Percentiles rank a stretch among this genome's conserved stretches.
phyloP scores from a whole-genome alignment of 2,797 vertebrate species.

The Sebastes matsubarae region DNA sequence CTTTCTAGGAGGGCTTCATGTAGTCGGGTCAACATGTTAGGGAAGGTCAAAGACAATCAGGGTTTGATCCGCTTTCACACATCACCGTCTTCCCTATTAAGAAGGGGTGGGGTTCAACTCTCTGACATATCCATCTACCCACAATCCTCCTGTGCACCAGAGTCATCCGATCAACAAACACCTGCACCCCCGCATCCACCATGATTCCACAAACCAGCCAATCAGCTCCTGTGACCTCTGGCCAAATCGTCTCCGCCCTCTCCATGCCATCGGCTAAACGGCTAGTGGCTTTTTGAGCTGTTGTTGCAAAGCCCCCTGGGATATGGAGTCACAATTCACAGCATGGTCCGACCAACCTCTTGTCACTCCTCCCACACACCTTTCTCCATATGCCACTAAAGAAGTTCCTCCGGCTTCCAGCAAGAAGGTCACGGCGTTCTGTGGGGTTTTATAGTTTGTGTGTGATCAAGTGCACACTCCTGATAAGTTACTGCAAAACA shows the following conservation, averaged over 20 bases:
- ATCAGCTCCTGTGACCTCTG: conserved; percentile 71
- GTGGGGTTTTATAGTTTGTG: conserved; percentile 20
- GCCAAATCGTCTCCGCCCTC: conserved; percentile 66
- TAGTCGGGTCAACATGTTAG: conserved; percentile 28
- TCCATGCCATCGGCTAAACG: conserved; percentile 73
- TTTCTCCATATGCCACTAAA: conserved; percentile 80
- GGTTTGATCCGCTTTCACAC: conserved; percentile 47
- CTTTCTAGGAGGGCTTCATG: conserved; percentile 22
- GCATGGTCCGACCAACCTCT: conserved; percentile 78
- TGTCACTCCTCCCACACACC: conserved; percentile 76
- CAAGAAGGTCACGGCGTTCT: conserved; percentile 39
- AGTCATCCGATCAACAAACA: conserved; percentile 82
- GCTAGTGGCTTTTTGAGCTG: conserved; percentile 71
- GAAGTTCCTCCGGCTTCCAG: conserved; percentile 81
- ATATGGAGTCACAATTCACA: conserved; percentile 78
- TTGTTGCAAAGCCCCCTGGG: conserved; percentile 69
- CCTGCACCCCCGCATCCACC: conserved; percentile 81
- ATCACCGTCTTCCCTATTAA: conserved; percentile 50
- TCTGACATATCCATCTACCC: conserved; percentile 82
- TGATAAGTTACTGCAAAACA: conserved; percentile 1
- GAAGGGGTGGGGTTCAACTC: conserved; percentile 65
- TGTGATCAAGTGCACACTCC: not conserved
- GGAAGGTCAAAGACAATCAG: conserved; percentile 35
- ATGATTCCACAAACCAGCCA: conserved; percentile 79
- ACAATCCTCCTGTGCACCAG: conserved; percentile 83